Percentiles rank a stretch among this genome's conserved stretches.
These are phyloP conservation scores for Synanthedon tipuliformis DNA, from an alignment of 2,888 invertebrate genomes.

Conservation along the genomic window DNA sequence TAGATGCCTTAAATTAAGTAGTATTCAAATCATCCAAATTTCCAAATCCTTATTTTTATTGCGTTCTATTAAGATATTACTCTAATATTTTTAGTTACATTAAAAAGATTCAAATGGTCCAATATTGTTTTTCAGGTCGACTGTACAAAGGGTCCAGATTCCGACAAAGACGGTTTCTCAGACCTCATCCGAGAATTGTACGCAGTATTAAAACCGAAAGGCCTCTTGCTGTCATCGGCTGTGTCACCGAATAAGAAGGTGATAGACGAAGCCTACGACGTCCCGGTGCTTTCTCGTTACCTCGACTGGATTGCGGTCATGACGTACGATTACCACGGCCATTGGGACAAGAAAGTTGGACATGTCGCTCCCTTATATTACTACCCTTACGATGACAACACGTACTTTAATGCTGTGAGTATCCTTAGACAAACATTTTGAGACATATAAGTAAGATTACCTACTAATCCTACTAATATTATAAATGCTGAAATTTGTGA, in stretches of 20 bases:
- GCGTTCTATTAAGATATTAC: neutral
- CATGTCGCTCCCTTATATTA: constrained; percentile 88
- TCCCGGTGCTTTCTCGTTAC: constrained; percentile 77
- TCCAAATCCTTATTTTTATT: neutral
- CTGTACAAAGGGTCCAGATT: constrained; percentile 84
- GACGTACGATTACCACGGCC: constrained; percentile 93
- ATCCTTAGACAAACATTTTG: neutral
- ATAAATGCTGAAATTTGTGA: no score
- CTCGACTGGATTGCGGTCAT: constrained; percentile 93
- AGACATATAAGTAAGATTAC: no score
- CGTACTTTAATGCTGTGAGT: constrained; percentile 85
- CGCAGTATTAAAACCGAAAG: constrained; percentile 74
- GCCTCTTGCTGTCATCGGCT: constrained; percentile 82
- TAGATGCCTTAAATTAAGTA: no score
- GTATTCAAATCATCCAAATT: no score
- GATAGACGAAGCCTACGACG: constrained; percentile 88
- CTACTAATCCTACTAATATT: no score
- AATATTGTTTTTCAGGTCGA: constrained; percentile 73
- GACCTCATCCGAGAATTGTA: constrained; percentile 79
- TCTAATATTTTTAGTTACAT: neutral
- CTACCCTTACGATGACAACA: constrained; percentile 84
- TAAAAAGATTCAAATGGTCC: constrained; percentile 1
- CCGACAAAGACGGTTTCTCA: constrained; percentile 85
- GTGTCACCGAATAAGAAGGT: constrained; percentile 90
- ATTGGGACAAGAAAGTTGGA: constrained; percentile 92